These are phyloP conservation scores for Bostrychus sinensis DNA, from an alignment of 2,113 vertebrate species.

Conservation along the genomic window DNA sequence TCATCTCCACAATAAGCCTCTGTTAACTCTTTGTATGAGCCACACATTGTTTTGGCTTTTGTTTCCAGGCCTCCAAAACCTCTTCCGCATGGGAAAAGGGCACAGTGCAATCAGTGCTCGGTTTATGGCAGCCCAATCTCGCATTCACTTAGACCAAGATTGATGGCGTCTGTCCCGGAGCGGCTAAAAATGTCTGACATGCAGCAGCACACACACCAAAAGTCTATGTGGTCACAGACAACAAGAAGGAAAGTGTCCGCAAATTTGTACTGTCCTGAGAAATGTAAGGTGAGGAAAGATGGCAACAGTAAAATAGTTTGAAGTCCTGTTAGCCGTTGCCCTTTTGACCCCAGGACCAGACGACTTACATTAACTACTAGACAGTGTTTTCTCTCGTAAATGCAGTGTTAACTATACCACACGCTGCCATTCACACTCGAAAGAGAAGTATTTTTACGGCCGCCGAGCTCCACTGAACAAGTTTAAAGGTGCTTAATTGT, in stretches of 20 bases:
- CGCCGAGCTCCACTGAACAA: slow-evolving; percentile 68
- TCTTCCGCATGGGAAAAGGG: slow-evolving; percentile 43
- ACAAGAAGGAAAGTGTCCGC: slow-evolving; percentile 25
- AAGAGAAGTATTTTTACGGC: slow-evolving; percentile 70
- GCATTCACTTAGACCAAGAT: slow-evolving; percentile 55
- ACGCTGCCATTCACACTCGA: slow-evolving; percentile 54
- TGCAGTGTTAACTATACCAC: slow-evolving; percentile 38
- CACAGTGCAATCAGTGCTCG: slow-evolving; percentile 39
- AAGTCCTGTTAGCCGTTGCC: slow-evolving; percentile 19
- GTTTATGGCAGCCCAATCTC: slow-evolving; percentile 64
- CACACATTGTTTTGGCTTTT: slow-evolving; percentile 48
- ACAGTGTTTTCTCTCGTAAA: slow-evolving; percentile 60
- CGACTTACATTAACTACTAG: slow-evolving; percentile 51
- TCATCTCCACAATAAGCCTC: background rate
- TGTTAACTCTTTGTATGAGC: slow-evolving; percentile 17
- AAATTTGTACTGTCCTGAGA: slow-evolving; percentile 11
- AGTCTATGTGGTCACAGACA: slow-evolving; percentile 51
- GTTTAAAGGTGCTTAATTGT: slow-evolving; percentile 70
- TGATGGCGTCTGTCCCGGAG: slow-evolving; percentile 54
- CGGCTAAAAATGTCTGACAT: slow-evolving; percentile 24
- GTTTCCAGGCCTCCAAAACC: slow-evolving; percentile 58
- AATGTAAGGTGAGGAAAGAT: slow-evolving; percentile 1
- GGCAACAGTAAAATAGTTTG: background rate
- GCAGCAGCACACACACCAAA: slow-evolving; percentile 43
- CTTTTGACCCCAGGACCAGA: slow-evolving; percentile 66